Evolutionary conservation across 2,797 vertebrate species (phyloP).

Genomic region (Hypotaenidia okinawae): DNA sequence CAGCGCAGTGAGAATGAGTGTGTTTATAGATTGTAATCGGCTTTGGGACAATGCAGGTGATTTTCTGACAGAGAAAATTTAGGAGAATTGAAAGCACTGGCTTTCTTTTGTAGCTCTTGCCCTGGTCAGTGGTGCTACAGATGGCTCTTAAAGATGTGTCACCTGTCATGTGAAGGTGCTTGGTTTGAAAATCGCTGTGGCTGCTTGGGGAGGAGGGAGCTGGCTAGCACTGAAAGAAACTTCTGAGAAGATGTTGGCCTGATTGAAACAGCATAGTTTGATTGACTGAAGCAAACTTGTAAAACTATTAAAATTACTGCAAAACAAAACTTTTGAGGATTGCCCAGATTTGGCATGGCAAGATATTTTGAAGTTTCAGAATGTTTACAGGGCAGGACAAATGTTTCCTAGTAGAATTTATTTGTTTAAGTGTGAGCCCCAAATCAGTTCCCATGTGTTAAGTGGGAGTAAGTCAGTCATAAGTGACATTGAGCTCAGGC

Average conservation of each 20-base stretch:
- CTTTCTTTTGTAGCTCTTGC: background rate
- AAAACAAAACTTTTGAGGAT: background rate
- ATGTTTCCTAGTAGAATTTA: background rate
- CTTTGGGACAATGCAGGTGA: constrained; percentile 12
- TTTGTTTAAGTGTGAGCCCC: background rate
- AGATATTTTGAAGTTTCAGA: background rate
- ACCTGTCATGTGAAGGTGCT: background rate
- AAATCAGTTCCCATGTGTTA: background rate
- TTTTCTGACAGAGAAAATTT: background rate
- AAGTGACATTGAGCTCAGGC: background rate
- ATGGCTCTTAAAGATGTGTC: background rate
- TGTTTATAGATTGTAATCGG: background rate
- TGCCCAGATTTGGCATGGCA: background rate
- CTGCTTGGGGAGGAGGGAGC: background rate
- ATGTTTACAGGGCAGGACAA: background rate
- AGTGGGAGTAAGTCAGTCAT: background rate
- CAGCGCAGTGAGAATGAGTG: constrained; percentile 9
- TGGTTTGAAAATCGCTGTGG: background rate
- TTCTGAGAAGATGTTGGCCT: background rate
- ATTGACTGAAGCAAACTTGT: background rate
- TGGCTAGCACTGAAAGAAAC: background rate
- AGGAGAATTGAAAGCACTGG: background rate
- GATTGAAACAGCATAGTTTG: background rate
- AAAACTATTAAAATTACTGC: background rate
- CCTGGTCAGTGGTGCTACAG: background rate